Evolutionary conservation across 2,113 vertebrate species (phyloP), one percentile per base, ranked within the genome.

Genomic region (Platycercus adscitus): DNA sequence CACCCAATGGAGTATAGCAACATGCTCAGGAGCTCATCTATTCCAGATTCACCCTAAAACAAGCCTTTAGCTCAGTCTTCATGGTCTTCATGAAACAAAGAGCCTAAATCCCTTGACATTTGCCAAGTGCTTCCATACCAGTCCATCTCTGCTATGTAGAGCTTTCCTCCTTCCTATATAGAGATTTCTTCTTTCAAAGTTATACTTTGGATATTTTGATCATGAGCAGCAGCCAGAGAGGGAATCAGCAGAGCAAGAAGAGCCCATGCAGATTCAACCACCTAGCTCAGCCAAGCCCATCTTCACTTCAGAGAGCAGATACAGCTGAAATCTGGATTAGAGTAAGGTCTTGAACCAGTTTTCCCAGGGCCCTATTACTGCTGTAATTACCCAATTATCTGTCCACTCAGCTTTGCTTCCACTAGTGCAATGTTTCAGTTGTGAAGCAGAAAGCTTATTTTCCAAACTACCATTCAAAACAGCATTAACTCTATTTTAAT

Each of bases 201-300:
- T 26, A 49, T 28, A 28, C 35, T 68, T 19, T 0, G n/a, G 10
- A 14, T 26, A n/a, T 15, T 88, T 31, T 10, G 41, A 28, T 31
- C 25, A 35, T 13, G 29, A 44, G 19, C 1, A 1, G 43, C 16
- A 73, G 56, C 11, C 31, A 39, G 28, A 37, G 9, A 18, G 11
- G 33, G 24, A 75, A 25, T 14, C 31, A 73, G 20, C 37, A 76
- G 16, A 4, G 37, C 17, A 39, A 43, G 1, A 6, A 28, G 33
- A 92, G 29, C 37, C 46, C 21, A 2, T 1, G 1, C 35, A 53
- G 31, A 37, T 17, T 13, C 20, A 49, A 18, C 9, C 7, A 0
- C 3, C 15, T 12, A n/a, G 10, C 33, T 44, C 69, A 24, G 10
- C 8, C n/a, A 11, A 53, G 39, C 13, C 29, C 4, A 2, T 47